phyloP scores from a whole-genome alignment of 2,888 invertebrate species.

The Lacanobia wlatinum region DNA sequence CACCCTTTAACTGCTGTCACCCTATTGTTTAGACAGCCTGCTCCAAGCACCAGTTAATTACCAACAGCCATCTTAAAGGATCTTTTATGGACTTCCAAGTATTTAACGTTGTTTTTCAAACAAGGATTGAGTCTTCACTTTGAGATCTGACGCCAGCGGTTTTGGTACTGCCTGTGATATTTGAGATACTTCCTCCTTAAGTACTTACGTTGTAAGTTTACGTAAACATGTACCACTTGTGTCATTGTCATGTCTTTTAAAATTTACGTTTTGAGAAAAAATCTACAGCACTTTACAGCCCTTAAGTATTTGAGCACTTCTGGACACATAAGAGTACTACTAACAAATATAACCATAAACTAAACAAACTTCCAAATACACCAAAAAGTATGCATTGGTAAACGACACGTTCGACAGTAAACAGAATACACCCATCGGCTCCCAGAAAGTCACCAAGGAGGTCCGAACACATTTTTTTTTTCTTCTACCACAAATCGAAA shows the following conservation, averaged over 20 bases:
- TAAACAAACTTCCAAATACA: constrained; percentile 39
- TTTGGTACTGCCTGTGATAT: constrained; percentile 48
- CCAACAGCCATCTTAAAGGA: constrained; percentile 61
- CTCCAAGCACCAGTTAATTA: constrained; percentile 62
- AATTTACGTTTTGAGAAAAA: constrained; percentile 35
- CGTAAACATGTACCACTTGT: constrained; percentile 50
- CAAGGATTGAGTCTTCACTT: constrained; percentile 65
- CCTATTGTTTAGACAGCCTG: constrained; percentile 67
- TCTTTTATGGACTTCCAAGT: constrained; percentile 67
- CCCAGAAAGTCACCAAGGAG: constrained; percentile 66
- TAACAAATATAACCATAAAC: constrained; percentile 35
- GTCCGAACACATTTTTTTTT: constrained; percentile 65
- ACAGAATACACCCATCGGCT: constrained; percentile 57
- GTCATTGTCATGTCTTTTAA: constrained; percentile 35
- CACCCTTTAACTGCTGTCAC: constrained; percentile 39
- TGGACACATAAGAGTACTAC: constrained; percentile 22
- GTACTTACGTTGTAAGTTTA: constrained; percentile 36
- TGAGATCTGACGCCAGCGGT: constrained; percentile 55
- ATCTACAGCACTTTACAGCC: not conserved
- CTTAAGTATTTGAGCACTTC: constrained; percentile 35
- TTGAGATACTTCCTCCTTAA: constrained; percentile 50
- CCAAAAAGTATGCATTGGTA: constrained; percentile 46
- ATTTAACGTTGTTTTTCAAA: constrained; percentile 64
- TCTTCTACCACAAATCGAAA: constrained; percentile 68
- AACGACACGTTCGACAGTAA: constrained; percentile 51